A percentile compares a stretch with the other conserved stretches of the same genome.
Conservation (phyloP, 2,888 invertebrate genomes). For the Hesperia comma region DNA sequence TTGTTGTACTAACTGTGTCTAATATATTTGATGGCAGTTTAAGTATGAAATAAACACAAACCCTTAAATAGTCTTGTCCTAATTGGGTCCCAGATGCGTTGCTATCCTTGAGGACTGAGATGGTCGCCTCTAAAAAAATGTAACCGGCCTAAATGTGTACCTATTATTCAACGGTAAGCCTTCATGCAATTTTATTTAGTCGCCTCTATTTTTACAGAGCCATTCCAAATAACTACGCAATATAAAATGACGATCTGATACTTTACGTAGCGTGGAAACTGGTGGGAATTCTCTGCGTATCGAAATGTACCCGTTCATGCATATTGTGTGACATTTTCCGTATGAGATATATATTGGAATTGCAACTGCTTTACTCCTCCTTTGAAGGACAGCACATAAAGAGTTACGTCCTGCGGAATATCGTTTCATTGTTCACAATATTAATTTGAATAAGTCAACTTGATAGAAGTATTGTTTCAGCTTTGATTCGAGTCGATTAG, state of each 20-base stretch:
- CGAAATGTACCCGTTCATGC: conserved; percentile 33
- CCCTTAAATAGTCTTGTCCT: too few species aligned
- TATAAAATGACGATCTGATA: conserved; percentile 32
- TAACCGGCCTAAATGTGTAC: too few species aligned
- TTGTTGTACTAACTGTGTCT: too few species aligned
- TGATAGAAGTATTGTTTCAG: too few species aligned
- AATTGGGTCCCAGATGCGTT: too few species aligned
- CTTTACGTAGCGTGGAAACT: conserved; percentile 28
- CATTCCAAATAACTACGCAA: conserved; percentile 13
- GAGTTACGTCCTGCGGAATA: background rate
- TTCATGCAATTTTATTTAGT: background rate
- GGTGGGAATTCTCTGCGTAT: conserved; percentile 28
- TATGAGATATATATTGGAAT: conserved; percentile 33
- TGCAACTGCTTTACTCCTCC: conserved; percentile 5
- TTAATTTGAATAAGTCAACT: too few species aligned
- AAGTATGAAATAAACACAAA: too few species aligned
- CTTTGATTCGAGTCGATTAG: background rate
- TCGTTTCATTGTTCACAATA: too few species aligned
- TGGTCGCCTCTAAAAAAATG: too few species aligned
- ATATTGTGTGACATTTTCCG: conserved; percentile 36
- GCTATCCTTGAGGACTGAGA: too few species aligned
- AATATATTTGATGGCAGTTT: too few species aligned
- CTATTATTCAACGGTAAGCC: too few species aligned
- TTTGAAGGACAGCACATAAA: background rate
- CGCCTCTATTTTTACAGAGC: background rate